Conservation (phyloP, 2,888 invertebrate genomes). For the Drosophila helvetica region DNA sequence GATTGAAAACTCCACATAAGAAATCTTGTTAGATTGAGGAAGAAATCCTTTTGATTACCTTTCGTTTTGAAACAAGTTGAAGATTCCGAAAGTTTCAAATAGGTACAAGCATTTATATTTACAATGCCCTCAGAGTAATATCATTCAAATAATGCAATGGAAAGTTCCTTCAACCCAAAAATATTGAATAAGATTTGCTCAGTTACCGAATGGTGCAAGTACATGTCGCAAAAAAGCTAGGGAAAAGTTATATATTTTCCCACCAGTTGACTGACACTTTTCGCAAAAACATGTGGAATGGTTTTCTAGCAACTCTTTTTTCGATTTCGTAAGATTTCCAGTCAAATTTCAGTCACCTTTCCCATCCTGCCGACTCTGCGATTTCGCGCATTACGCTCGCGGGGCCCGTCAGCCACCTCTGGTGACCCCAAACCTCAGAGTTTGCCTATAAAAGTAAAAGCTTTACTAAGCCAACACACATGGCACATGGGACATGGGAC, state of each 20-base stretch:
- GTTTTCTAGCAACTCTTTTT: conserved; percentile 28
- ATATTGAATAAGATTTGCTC: conserved; percentile 23
- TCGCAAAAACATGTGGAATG: conserved; percentile 38
- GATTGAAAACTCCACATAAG: too few species aligned
- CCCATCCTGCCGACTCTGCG: conserved; percentile 11
- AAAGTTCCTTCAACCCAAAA: neutral
- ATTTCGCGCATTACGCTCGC: neutral
- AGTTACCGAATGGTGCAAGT: conserved; percentile 19
- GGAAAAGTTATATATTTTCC: conserved; percentile 27
- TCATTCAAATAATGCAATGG: too few species aligned
- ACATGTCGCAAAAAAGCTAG: conserved; percentile 5
- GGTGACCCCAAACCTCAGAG: conserved; percentile 31
- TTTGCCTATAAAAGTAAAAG: conserved; percentile 66
- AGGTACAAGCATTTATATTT: too few species aligned
- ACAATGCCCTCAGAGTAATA: too few species aligned
- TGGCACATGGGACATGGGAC: neutral
- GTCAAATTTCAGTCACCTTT: conserved; percentile 26
- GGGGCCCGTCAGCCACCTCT: conserved; percentile 2
- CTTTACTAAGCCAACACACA: conserved; percentile 27
- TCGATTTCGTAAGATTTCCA: conserved; percentile 27
- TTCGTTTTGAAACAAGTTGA: too few species aligned
- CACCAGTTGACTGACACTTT: conserved; percentile 28
- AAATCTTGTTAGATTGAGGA: too few species aligned
- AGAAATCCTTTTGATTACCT: too few species aligned
- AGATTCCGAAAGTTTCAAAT: too few species aligned